Base-by-base conservation (phyloP, 2,113 vertebrate genomes). In the Grus americana region DNA sequence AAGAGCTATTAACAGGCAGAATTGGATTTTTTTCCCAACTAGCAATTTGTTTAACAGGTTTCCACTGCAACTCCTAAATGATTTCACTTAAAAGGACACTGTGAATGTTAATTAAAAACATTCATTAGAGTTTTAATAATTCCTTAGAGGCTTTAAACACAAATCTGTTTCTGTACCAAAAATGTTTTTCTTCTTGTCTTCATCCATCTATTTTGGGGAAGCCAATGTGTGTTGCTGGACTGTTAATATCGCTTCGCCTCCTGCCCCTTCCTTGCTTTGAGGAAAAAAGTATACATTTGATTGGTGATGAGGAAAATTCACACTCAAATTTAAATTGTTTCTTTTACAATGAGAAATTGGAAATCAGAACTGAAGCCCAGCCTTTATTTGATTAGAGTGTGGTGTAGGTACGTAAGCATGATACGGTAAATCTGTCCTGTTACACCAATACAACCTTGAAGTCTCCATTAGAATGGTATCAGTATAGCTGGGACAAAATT, bases 21-120 rank as follows among this genome's bases (percentile, higher is more conserved):
- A n/a, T 8, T 86, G 66, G 8, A 36, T 68, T 72, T 91, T 93
- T 94, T 96, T 42, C 50, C 61, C 49, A 81, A 42, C 79, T 65
- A 89, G 49, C 62, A 94, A 96, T 95, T 95, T 95, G 63, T 94
- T 94, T 92, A 93, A 92, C 86, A 79, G 80, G 88, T 94, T 96
- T 93, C 36, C 80, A 87, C 70, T 72, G 73, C 57, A 93, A 72
- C 34, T 93, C 46, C 3, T 18, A 89, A 96, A 91, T 79, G 3
- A 85, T 92, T 96, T 96, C 88, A 92, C 73, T 93, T 91, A 81
- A 91, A 95, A 96, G 70, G 86, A 93, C 91, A 81, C 58, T 73
- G 73, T 81, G 70, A 93, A 73, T 89, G 80, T 94, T 96, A 96
- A 96, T 97, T 96, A 92, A 96, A 96, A 93, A 93, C 86, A 94